These are phyloP conservation scores for Kuschelorhynchus macadamiae DNA, from an alignment of 2,888 invertebrate genomes.

Conservation along the genomic window DNA sequence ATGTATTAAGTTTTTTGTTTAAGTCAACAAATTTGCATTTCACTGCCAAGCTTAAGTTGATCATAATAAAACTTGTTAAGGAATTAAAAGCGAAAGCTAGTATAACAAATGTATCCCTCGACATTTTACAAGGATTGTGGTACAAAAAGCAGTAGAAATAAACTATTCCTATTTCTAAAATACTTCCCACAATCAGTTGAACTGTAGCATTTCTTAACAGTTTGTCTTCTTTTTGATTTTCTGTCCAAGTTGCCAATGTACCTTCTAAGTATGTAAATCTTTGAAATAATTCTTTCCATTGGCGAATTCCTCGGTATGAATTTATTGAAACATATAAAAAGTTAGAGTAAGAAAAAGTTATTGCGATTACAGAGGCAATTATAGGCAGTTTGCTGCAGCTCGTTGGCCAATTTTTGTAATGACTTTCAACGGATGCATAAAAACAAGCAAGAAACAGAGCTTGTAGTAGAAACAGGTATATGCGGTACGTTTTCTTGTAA, in stretches of 20 bases:
- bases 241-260: slow-evolving; percentile 10
- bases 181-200: slow-evolving; percentile 8
- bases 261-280: slow-evolving; percentile 17
- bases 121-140: too few species aligned
- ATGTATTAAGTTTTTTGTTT: slow-evolving; percentile 11
- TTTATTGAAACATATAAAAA: slow-evolving; percentile 4
- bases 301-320: slow-evolving; percentile 6
- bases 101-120: too few species aligned
- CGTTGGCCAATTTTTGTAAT: too few species aligned
- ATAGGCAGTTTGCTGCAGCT: background rate
- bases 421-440: too few species aligned
- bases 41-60: slow-evolving; percentile 12
- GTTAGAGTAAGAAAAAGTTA: background rate
- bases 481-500: background rate
- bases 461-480: slow-evolving; percentile 11
- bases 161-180: background rate
- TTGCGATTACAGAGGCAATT: slow-evolving; percentile 1
- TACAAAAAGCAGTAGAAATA: too few species aligned
- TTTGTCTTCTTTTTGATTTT: slow-evolving; percentile 13
- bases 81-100: too few species aligned
- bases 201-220: slow-evolving; percentile 12
- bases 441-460: background rate
- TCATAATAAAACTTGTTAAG: background rate
- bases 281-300: background rate
- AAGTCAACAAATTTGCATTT: slow-evolving; percentile 24